A percentile compares a stretch with the other conserved stretches of the same genome.
Evolutionary conservation across 2,888 invertebrate genomes (phyloP).

Genomic region (Epicampocera succincta): DNA sequence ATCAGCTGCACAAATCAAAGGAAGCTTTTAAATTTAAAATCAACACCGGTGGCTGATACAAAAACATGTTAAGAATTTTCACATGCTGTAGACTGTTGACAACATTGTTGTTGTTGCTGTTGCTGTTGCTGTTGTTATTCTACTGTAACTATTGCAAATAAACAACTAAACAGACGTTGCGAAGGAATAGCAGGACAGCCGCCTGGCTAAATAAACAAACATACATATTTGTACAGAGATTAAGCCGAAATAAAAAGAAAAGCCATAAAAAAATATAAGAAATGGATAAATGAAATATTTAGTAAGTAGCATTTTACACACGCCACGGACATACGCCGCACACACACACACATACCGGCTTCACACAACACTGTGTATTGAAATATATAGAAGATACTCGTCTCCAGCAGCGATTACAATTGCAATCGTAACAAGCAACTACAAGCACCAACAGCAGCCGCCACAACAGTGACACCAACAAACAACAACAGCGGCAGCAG

Average conservation of each 20-base stretch:
- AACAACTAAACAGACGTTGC: conserved; percentile 18
- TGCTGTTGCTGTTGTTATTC: conserved; percentile 43
- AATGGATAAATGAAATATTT: conserved; percentile 63
- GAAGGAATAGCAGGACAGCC: conserved; percentile 10
- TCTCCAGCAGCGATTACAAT: conserved; percentile 51
- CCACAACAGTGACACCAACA: conserved; percentile 51
- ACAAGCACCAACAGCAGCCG: conserved; percentile 55
- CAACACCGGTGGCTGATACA: conserved; percentile 73
- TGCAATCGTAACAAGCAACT: conserved; percentile 55
- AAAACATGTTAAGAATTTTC: conserved; percentile 78
- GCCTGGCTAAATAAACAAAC: conserved; percentile 16
- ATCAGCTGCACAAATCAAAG: conserved; percentile 25
- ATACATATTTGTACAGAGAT: conserved; percentile 44
- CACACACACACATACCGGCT: background rate
- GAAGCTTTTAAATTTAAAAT: conserved; percentile 67
- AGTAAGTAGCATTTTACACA: conserved; percentile 55
- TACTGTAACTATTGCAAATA: conserved; percentile 35
- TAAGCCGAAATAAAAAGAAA: conserved; percentile 31
- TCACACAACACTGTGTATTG: background rate
- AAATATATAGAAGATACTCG: conserved; percentile 32
- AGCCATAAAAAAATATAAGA: conserved; percentile 10
- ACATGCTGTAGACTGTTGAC: conserved; percentile 74
- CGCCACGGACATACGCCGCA: conserved; percentile 3
- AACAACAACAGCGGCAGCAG: conserved; percentile 38
- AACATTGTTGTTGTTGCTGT: conserved; percentile 60